phyloP scores from a whole-genome alignment of 2,113 vertebrate species.

The Syngnathus typhle region DNA sequence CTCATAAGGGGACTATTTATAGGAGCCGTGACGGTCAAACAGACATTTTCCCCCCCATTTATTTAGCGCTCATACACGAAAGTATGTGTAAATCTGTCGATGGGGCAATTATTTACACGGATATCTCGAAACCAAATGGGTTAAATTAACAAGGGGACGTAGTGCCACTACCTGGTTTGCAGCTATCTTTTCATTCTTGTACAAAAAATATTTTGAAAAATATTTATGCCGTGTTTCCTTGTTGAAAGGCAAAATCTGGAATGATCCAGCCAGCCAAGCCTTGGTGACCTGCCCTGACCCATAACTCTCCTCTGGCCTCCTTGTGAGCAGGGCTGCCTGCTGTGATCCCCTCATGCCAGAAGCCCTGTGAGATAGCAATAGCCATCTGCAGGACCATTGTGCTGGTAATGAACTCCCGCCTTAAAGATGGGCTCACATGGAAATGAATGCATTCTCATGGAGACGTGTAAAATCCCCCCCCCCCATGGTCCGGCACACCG shows the following conservation, averaged over 20 bases:
- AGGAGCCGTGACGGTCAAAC: constrained; percentile 7
- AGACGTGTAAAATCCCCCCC: constrained; percentile 34
- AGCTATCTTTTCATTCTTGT: too few relatives aligned
- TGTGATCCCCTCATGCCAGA: constrained; percentile 27
- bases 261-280: constrained; percentile 12
- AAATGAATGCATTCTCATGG: constrained; percentile 54
- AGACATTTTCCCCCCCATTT: constrained; percentile 5
- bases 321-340: constrained; percentile 33
- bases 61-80: background rate
- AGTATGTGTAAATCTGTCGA: background rate
- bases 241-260: constrained; percentile 5
- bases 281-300: constrained; percentile 21
- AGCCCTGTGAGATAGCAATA: constrained; percentile 35
- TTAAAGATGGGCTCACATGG: constrained; percentile 50
- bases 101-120: background rate
- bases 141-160: background rate
- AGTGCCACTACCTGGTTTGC: constrained; percentile 2
- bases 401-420: constrained; percentile 48
- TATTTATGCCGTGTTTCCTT: background rate
- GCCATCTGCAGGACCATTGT: constrained; percentile 60
- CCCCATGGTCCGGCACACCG: constrained; percentile 10
- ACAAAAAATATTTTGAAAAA: too few relatives aligned
- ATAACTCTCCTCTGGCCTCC: constrained; percentile 24
- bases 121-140: background rate
- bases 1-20: constrained; percentile 29